Conservation (phyloP, 2,888 invertebrate species). For the Spodoptera picta region DNA sequence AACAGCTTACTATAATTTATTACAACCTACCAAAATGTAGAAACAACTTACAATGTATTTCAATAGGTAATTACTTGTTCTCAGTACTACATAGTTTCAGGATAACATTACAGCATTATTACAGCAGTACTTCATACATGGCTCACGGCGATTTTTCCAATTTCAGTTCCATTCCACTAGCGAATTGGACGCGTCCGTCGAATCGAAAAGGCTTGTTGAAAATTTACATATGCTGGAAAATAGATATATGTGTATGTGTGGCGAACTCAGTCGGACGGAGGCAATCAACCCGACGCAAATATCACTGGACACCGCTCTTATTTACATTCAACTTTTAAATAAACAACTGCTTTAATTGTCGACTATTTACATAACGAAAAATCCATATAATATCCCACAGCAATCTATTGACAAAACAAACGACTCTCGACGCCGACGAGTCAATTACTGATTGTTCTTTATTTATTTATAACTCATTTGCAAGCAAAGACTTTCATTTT, state of each 20-base stretch:
- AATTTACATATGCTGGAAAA: slow-evolving; percentile 83
- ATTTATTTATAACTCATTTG: slow-evolving; percentile 31
- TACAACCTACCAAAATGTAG: too few species aligned
- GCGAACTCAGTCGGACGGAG: slow-evolving; percentile 68
- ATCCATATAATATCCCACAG: slow-evolving; percentile 26
- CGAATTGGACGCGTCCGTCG: slow-evolving; percentile 82
- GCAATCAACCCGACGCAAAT: slow-evolving; percentile 82
- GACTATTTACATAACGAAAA: slow-evolving; percentile 58
- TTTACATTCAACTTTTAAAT: slow-evolving; percentile 72
- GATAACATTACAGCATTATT: slow-evolving; percentile 44
- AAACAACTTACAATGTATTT: too few species aligned
- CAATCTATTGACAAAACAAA: slow-evolving; percentile 2
- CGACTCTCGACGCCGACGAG: slow-evolving; percentile 4
- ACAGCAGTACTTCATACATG: slow-evolving; percentile 59
- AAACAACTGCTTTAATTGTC: slow-evolving; percentile 67
- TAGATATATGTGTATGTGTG: slow-evolving; percentile 62
- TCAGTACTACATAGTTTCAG: slow-evolving; percentile 1
- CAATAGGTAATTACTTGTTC: too few species aligned
- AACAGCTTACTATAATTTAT: too few species aligned
- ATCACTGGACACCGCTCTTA: slow-evolving; percentile 66
- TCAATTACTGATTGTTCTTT: slow-evolving; percentile 19
- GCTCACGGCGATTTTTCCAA: slow-evolving; percentile 79
- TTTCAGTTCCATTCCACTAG: slow-evolving; percentile 78
- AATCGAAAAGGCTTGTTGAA: slow-evolving; percentile 85
- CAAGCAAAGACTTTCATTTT: slow-evolving; percentile 30